Evolutionary conservation across 2,888 invertebrate species (phyloP), one percentile per base, ranked within the genome.

Genomic region (Rhagium mordax): DNA sequence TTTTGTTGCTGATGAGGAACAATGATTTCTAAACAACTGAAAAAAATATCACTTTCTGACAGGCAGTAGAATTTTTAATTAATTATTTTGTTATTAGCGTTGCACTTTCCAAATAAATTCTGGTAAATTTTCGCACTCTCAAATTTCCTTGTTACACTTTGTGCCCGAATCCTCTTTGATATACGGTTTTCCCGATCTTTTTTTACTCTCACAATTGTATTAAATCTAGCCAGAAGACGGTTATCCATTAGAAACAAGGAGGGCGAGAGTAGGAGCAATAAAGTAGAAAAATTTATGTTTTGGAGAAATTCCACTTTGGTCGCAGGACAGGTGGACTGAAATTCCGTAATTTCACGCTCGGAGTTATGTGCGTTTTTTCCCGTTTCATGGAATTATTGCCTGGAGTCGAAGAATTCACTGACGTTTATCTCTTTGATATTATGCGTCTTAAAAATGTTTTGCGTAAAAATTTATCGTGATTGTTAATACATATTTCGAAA

Each of bases 301-400:
- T 16, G 47, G 15, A 47, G 47, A 41, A 21, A 61, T 33, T 47
- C 61, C 13, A 13, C 13, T 24, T n/a, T 4, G 51, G 15, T n/a
- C n/a, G n/a, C n/a, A 16, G 61, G 61, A 41, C 61, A 41, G 41
- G 47, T 61, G 47, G 21, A 61, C 29, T 47, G 47, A 47, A 61
- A 61, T 61, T 13, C 41, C n/a, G 41, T 61, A n/a, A 61, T 48
- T 60, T 21, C 27, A 21, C 41, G 27, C 47, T n/a, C 16, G 24
- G 24, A 61, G 47, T 48, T 47, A 47, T 61, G 61, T 61, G 61
- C 61, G 61, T 47, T 47, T 61, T 61, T 41, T n/a, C 21, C 16
- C 33, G 2, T 24, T 59, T 27, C 24, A 59, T 16, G 21, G 29
- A 16, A 7, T 27, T 16, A 33, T 59, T 27, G 33, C 16, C 33